These are phyloP conservation scores for Tenrec ecaudatus DNA, from an alignment of 2,113 vertebrate species.

Conservation along the genomic window DNA sequence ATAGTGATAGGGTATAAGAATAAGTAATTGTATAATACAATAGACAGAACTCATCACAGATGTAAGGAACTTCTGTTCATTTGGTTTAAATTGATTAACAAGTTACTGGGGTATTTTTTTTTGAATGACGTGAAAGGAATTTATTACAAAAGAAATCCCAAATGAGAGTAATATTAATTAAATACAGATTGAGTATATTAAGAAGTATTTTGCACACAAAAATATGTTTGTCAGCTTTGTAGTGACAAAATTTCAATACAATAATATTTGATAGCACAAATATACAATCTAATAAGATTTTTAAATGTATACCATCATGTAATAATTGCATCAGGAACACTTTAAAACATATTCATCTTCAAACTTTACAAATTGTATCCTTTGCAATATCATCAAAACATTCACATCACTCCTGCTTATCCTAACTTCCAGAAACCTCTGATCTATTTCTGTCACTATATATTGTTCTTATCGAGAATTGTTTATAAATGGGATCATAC, in stretches of 20 bases:
- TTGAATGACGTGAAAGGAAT: not conserved
- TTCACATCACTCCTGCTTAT: rapidly evolving
- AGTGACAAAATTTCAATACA: not conserved
- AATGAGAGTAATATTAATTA: not conserved
- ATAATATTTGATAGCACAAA: not conserved
- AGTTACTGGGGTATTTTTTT: not conserved
- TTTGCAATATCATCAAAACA: not conserved
- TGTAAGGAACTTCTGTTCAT: not conserved
- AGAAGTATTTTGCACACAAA: not conserved
- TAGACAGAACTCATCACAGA: not conserved
- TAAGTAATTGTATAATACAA: not conserved
- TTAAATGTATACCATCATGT: not conserved
- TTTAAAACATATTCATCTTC: not conserved
- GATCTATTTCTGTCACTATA: not conserved
- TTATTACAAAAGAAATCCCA: too few relatives aligned
- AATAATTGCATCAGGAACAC: not conserved
- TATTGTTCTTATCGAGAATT: not conserved
- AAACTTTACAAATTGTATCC: not conserved
- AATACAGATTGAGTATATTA: too few relatives aligned
- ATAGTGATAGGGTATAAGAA: not conserved
- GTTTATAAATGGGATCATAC: not conserved
- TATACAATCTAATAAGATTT: not conserved
- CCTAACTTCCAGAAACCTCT: not conserved
- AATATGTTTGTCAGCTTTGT: not conserved
- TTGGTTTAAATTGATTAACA: not conserved